phyloP scores from a whole-genome alignment of 2,797 vertebrate genomes.

The Sebastes taczanowskii region DNA sequence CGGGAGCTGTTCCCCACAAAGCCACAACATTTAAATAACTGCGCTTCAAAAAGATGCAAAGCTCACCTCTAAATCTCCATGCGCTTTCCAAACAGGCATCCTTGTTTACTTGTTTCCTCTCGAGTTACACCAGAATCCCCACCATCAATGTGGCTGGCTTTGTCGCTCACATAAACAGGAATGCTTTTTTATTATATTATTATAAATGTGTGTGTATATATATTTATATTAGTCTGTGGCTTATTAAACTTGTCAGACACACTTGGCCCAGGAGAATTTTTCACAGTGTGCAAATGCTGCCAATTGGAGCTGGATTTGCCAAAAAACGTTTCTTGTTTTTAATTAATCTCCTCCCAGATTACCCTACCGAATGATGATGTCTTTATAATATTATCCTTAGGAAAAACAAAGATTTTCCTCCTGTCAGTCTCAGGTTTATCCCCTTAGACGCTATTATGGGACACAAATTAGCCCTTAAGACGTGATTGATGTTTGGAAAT shows the following conservation, averaged over 20 bases:
- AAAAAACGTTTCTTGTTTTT: slow-evolving; percentile 50
- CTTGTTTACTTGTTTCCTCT: slow-evolving; percentile 58
- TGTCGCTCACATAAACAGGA: background rate
- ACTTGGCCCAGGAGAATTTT: background rate
- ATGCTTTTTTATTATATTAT: slow-evolving; percentile 2
- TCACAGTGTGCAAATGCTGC: slow-evolving; percentile 26
- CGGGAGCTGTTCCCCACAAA: slow-evolving; percentile 27
- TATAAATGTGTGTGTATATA: background rate
- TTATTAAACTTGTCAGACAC: slow-evolving; percentile 34
- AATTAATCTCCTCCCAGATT: slow-evolving; percentile 55
- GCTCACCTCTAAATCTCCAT: slow-evolving; percentile 54
- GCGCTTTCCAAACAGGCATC: slow-evolving; percentile 14
- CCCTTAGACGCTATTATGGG: background rate
- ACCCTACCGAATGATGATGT: slow-evolving; percentile 41
- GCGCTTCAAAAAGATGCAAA: slow-evolving; percentile 63
- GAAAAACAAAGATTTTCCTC: slow-evolving; percentile 15
- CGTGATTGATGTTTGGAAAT: slow-evolving; percentile 17
- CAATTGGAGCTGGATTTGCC: slow-evolving; percentile 45
- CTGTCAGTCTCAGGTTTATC: background rate
- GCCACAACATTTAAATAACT: slow-evolving; percentile 56
- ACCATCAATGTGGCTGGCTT: background rate
- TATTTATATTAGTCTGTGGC: background rate
- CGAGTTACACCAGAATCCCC: background rate
- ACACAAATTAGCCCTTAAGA: background rate
- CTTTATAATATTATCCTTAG: slow-evolving; percentile 34